A percentile compares a stretch with the other conserved stretches of the same genome.
Evolutionary conservation across 2,888 invertebrate species (phyloP).

Genomic region (Drosophila meridionalis): DNA sequence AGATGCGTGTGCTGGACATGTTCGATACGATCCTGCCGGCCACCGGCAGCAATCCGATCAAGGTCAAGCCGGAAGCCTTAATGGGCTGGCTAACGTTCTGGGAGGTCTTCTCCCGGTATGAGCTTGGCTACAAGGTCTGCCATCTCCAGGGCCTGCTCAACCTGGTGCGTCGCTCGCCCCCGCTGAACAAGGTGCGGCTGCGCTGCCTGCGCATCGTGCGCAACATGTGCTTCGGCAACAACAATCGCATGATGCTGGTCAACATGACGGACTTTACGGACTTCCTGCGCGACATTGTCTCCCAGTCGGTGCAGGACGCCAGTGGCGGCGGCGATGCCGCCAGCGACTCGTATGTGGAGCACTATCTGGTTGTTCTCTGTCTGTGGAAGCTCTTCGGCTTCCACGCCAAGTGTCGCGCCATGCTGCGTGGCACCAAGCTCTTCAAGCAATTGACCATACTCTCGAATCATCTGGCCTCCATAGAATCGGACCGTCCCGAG

Average conservation of each 20-base stretch:
- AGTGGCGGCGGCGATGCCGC: background rate
- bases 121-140: constrained; percentile 74
- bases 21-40: constrained; percentile 81
- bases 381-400: constrained; percentile 83
- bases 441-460: constrained; percentile 68
- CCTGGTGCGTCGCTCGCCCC: constrained; percentile 62
- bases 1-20: constrained; percentile 79
- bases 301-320: constrained; percentile 33
- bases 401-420: constrained; percentile 79
- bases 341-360: constrained; percentile 73
- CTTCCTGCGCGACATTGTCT: constrained; percentile 66
- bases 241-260: constrained; percentile 78
- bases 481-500: constrained; percentile 40
- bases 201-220: constrained; percentile 80
- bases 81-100: constrained; percentile 82
- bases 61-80: constrained; percentile 71
- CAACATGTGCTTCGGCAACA: constrained; percentile 83
- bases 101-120: constrained; percentile 83
- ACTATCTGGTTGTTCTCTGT: constrained; percentile 71
- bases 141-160: constrained; percentile 75
- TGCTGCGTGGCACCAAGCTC: constrained; percentile 81
- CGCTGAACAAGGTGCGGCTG: constrained; percentile 54
- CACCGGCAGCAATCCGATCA: constrained; percentile 52
- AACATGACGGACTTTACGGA: constrained; percentile 69
- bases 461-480: constrained; percentile 50